These are phyloP conservation scores for Gallinago nigripennis DNA, from an alignment of 2,797 vertebrate genomes.

Conservation along the genomic window DNA sequence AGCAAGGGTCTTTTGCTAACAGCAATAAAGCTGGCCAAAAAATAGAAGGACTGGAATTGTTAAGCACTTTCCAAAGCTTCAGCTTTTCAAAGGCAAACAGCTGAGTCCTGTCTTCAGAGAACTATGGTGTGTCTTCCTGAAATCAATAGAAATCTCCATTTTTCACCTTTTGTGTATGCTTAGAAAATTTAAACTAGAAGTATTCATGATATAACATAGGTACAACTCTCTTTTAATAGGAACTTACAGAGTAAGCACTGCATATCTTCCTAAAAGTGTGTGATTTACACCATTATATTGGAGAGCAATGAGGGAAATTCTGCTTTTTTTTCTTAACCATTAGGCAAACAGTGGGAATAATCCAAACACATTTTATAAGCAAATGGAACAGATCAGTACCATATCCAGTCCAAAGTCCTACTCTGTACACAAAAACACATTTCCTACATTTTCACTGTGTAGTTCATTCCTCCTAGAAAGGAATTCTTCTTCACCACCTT, in stretches of 20 bases:
- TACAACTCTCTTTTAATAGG: neutral
- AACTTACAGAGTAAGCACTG: neutral
- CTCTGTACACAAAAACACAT: neutral
- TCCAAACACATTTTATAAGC: neutral
- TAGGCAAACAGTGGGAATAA: neutral
- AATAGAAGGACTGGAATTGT: conserved; percentile 17
- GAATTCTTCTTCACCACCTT: too few relatives aligned
- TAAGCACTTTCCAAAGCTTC: conserved; percentile 31
- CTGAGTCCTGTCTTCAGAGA: neutral
- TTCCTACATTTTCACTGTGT: neutral
- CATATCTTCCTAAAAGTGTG: neutral
- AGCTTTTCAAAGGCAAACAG: conserved; percentile 13
- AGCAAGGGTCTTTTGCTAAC: conserved; percentile 53
- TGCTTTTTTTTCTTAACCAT: neutral
- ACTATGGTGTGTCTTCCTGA: neutral
- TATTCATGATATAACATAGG: neutral
- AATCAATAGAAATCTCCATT: neutral
- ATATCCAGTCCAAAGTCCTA: neutral
- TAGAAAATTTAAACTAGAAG: neutral
- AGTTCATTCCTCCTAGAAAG: neutral
- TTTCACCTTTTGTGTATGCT: neutral
- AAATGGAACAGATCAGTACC: neutral
- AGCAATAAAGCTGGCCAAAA: conserved; percentile 2
- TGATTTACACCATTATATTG: neutral
- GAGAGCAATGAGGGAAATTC: neutral